A percentile compares a stretch with the other conserved stretches of the same genome.
phyloP scores from a whole-genome alignment of 2,797 vertebrate genomes.

The Syngnathus rostellatus region DNA sequence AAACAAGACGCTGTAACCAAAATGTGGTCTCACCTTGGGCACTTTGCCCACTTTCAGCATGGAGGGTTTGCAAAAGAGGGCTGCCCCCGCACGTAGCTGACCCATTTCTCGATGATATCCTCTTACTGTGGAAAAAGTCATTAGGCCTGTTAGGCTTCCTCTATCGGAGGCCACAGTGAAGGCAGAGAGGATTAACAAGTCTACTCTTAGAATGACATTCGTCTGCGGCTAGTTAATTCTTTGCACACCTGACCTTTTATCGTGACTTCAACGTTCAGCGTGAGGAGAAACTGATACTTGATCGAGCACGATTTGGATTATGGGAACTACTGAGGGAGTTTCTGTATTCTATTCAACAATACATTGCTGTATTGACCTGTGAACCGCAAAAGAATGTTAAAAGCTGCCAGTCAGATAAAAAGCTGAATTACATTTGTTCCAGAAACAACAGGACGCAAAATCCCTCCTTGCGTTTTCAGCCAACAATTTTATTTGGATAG shows the following conservation, averaged over 20 bases:
- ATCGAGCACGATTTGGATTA: not conserved
- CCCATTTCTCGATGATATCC: constrained; percentile 41
- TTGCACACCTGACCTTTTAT: constrained; percentile 5
- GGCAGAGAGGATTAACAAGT: constrained; percentile 31
- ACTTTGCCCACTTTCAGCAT: constrained; percentile 18
- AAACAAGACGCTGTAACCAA: constrained; percentile 26
- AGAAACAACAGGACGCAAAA: constrained; percentile 4
- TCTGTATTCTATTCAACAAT: not conserved
- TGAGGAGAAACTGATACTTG: not conserved
- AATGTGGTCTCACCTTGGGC: constrained; percentile 15
- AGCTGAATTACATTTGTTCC: not conserved
- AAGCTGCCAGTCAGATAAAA: constrained; percentile 1
- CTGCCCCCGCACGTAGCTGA: constrained; percentile 19
- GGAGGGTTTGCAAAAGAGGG: not conserved
- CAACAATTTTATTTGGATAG: not conserved
- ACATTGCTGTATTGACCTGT: not conserved
- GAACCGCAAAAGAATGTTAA: constrained; percentile 1
- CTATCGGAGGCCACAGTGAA: constrained; percentile 24
- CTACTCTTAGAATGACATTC: constrained; percentile 6
- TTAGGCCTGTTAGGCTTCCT: constrained; percentile 34
- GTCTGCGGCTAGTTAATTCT: too few species aligned
- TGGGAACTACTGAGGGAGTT: not conserved
- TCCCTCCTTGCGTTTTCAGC: constrained; percentile 3
- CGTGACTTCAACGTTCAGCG: not conserved
- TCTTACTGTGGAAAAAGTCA: constrained; percentile 41